Base-by-base conservation (phyloP, 2,888 invertebrate genomes). In the Corbicula japonica region DNA sequence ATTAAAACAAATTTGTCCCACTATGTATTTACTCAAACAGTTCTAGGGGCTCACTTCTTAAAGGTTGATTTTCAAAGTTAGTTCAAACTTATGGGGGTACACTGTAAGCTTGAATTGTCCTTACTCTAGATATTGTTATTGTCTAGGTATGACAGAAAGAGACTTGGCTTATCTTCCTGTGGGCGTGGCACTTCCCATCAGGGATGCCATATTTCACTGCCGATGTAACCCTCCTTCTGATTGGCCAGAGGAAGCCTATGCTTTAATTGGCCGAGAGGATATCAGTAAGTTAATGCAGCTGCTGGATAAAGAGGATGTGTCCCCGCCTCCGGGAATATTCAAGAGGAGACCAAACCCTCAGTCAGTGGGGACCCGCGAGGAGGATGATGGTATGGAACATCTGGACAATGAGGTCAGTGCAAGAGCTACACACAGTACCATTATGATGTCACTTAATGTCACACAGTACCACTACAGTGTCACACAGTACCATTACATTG, bases 211-310 rank as follows among this genome's bases (percentile, higher is more conserved):
- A 80, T 95, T 96, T 92, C 94, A 95, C 84, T 96, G 96, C 86
- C 95, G 97, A 88, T 95, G 95, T 87, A 94, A 95, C 74, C 97
- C 97, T 0, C 96, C 96, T 0, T 94, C 95, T 35, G 95, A 95
- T 92, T 97, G 97, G 96, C 95, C 96, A 0, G 94, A 95, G 28
- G 95, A 95, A 30, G 96, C 96, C 0, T 97, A 96, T 92, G 95
- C 95, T 72, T 94, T 97, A 41, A 95, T 97, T 46, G 96, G 93
- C 48, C 88, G 92, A 38, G 90, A 92, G 68, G 92, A 90, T 50
- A 61, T 95, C 66, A 89, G 91, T 50, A 87, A 89, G 75, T 84
- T 92, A 71, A 78, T 85, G 74, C 75, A 86, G 2, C 62, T 84
- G 10, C 76, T 80, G 52, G 84, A 80, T 38, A 65, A 82, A 60